Conservation (phyloP, 2,113 vertebrate genomes). For the Marmota monax region DNA sequence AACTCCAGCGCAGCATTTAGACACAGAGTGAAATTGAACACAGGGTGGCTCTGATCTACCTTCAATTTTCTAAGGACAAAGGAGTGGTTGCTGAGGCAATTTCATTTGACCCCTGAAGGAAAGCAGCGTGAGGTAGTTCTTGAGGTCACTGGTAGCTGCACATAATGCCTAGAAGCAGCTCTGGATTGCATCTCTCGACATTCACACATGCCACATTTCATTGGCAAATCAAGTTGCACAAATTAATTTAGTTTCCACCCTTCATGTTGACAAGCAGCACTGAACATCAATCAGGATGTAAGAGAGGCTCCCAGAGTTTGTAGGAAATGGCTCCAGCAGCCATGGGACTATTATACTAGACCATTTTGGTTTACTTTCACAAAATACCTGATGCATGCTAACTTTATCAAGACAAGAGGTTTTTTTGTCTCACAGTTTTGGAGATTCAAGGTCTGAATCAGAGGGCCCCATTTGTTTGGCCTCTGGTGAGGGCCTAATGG, state of each 20-base stretch:
- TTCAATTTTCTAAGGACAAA: background rate
- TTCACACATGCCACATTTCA: accelerated
- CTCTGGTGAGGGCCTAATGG: background rate
- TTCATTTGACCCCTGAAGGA: background rate
- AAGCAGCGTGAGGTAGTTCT: background rate
- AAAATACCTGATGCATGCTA: background rate
- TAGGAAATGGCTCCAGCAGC: background rate
- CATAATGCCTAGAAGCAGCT: accelerated
- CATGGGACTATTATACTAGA: background rate
- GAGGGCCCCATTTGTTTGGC: background rate
- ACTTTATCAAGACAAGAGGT: background rate
- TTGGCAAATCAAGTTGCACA: background rate
- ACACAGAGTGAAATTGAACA: background rate
- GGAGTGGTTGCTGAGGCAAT: background rate
- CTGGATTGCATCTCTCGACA: background rate
- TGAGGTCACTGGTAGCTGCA: background rate
- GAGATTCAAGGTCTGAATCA: background rate
- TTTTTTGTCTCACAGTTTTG: background rate
- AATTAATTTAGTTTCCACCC: background rate
- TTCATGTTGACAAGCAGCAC: background rate
- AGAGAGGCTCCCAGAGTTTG: background rate
- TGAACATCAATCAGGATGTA: background rate
- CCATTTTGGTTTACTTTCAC: background rate
- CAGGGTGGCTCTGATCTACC: background rate
- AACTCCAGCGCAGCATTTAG: background rate